Evolutionary conservation across 53 echinoderm and acorn worm genomes (phyloP).

Genomic region (Glandiceps talaboti): DNA sequence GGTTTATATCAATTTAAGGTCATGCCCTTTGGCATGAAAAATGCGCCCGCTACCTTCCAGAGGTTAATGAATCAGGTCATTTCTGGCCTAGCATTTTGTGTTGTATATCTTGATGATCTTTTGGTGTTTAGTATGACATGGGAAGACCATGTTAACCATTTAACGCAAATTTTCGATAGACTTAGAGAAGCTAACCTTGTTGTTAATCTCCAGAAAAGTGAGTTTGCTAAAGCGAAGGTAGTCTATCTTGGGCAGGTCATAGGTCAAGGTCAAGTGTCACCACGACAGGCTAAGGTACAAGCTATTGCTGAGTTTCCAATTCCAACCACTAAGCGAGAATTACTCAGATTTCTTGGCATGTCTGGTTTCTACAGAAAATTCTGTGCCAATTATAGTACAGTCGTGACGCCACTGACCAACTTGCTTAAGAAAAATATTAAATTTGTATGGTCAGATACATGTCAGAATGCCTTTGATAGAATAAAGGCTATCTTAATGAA

Average conservation of each 20-base stretch:
- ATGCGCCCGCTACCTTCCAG: conserved; percentile 25
- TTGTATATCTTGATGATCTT: conserved; percentile 37
- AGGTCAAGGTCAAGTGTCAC: conserved; percentile 29
- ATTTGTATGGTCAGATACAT: conserved; percentile 11
- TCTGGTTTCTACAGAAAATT: conserved; percentile 33
- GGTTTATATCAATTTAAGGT: conserved; percentile 31
- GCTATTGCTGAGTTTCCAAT: conserved; percentile 22
- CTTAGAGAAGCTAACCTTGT: conserved; percentile 12
- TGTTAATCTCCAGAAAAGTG: conserved; percentile 30
- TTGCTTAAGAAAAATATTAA: conserved; percentile 6
- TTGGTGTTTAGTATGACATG: conserved; percentile 19
- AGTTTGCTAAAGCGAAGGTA: conserved; percentile 35
- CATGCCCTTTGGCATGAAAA: conserved; percentile 33
- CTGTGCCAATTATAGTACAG: conserved; percentile 16
- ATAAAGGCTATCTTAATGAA: conserved; percentile 28
- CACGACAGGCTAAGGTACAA: conserved; percentile 22
- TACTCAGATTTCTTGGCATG: conserved; percentile 37
- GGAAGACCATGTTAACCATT: conserved; percentile 16
- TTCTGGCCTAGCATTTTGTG: conserved; percentile 2
- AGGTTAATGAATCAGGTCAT: conserved; percentile 22
- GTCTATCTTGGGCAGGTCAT: conserved; percentile 33
- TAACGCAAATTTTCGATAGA: conserved; percentile 11
- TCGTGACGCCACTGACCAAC: conserved; percentile 17
- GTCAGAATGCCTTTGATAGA: conserved; percentile 22
- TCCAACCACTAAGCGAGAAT: conserved; percentile 20